Evolutionary conservation across 1,140 invertebrate species (phyloP), one percentile per base, ranked within the genome.

Genomic region (Apis dorsata): DNA sequence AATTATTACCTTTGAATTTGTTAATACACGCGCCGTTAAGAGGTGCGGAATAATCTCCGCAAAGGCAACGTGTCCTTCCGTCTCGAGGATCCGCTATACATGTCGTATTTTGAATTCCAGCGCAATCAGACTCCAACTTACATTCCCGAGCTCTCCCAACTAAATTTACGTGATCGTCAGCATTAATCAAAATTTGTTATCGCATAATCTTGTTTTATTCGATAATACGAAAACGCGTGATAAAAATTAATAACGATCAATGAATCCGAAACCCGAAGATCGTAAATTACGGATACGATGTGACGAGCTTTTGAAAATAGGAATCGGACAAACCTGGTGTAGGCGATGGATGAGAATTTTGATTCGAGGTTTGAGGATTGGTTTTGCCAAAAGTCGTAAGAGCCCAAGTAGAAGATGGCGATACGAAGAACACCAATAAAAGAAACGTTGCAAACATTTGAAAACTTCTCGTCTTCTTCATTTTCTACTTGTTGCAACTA

Each of bases 371-470:
- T 76, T 93, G 92, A 65, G 94, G 93, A 85, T 95, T 96, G 76
- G 94, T 96, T 92, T 96, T 96, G 21, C 96, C 96, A 88, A 96
- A 96, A 62, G 96, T 96, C 9, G 96, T 96, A 53, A 96, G 93
- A 10, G 96, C 96, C 85, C 90, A 81, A 1, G 95, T 94, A 12
- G 94, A 95, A 11, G 94, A 86, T 21, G 95, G 90, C 44, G 94
- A 93, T 78, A 94, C 87, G 51, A 89, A 88, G 11, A 91, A 90
- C 68, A 91, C 60, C 2, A 92, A 53, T 44, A 92, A 72, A 12
- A 88, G 59, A 0, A 90, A 72, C 12, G 89, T 75, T 21, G 87
- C 28, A n/a, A 93, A 83, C 71, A 93, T 81, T 49, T 83, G 87
- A 44, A 87, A 86, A 81, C 68, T 72, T 66, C 57, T 85, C 55